Base-by-base conservation (phyloP, 2,113 vertebrate genomes). In the Bufo bufo region DNA sequence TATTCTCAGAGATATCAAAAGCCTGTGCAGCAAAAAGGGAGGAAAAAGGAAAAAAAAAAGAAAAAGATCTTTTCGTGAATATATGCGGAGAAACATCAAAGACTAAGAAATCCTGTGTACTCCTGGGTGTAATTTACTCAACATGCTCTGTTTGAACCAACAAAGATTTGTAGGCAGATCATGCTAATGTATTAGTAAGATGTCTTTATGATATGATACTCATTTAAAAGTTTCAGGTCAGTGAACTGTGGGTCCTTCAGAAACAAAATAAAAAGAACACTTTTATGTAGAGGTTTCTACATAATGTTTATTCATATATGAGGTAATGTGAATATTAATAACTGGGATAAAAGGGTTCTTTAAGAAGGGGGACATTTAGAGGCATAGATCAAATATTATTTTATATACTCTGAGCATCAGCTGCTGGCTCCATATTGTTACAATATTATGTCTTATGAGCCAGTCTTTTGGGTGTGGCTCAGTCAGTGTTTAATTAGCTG, bases 91-190 rank as follows among this genome's bases (percentile, higher is more conserved):
- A 54, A 33, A 84, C 82, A 84, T 84, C 65, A 84, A 84, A 84
- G 59, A 33, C 63, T 69, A 33, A 69, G 63, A 84, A 84, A 84
- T 50, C 65, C 19, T 69, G 49, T 84, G 59, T 84, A 84, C 82
- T 84, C 82, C 49, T 84, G 82, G 82, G 82, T 84, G 63, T 84
- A 84, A 84, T 84, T 84, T 84, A 65, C 82, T 69, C 82, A 71
- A 84, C 82, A 84, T 84, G 63, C 65, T 69, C 49, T 84, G 82
- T 84, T 84, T 84, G 63, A 84, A 84, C 82, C 65, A 84, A 84
- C 82, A 84, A 84, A 71, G 65, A 84, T 84, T 84, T 84, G 82
- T 69, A 84, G 82, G 45, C 47, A 69, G 59, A 66, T 84, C 82
- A 84, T 84, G 59, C 17, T 84, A 66, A 65, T 84, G 65, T 43